phyloP scores from a whole-genome alignment of 2,888 invertebrate species.

The Drosophila heteroneura region DNA sequence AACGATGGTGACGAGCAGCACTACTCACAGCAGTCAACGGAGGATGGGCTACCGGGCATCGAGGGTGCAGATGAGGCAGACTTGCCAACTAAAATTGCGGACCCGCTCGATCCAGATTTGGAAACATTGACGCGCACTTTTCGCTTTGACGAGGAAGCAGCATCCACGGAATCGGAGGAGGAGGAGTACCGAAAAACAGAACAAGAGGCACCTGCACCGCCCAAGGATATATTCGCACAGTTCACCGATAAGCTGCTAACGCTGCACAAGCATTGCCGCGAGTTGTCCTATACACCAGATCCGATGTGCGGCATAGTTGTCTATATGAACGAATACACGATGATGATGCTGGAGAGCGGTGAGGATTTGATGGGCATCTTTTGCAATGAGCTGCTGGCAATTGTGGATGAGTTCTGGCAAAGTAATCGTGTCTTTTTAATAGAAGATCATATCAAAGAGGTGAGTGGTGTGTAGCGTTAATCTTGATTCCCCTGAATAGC shows the following conservation, averaged over 20 bases:
- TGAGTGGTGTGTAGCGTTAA: slow-evolving; percentile 17
- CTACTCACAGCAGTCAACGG: slow-evolving; percentile 30
- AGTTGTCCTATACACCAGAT: slow-evolving; percentile 57
- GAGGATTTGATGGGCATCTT: slow-evolving; percentile 78
- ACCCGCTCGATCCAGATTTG: not conserved
- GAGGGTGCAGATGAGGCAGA: not conserved
- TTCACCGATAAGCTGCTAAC: slow-evolving; percentile 50
- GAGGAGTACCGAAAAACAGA: not conserved
- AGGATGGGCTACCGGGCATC: not conserved
- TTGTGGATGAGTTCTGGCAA: slow-evolving; percentile 57
- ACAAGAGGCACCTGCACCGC: not conserved
- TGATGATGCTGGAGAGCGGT: slow-evolving; percentile 75
- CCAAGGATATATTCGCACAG: slow-evolving; percentile 43
- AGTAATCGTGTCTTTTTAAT: slow-evolving; percentile 71
- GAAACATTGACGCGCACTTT: slow-evolving; percentile 52
- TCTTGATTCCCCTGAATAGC: too few relatives aligned
- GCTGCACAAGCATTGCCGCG: slow-evolving; percentile 38
- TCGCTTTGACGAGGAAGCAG: slow-evolving; percentile 30
- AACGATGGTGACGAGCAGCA: slow-evolving; percentile 27
- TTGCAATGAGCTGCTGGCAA: slow-evolving; percentile 48
- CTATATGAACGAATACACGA: slow-evolving; percentile 73
- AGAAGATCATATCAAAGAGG: slow-evolving; percentile 74
- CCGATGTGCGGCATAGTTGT: slow-evolving; percentile 71
- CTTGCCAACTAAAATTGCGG: not conserved
- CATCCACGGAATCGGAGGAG: not conserved